These are phyloP conservation scores for Coleophora deauratella DNA, from an alignment of 2,888 invertebrate species.

Conservation along the genomic window DNA sequence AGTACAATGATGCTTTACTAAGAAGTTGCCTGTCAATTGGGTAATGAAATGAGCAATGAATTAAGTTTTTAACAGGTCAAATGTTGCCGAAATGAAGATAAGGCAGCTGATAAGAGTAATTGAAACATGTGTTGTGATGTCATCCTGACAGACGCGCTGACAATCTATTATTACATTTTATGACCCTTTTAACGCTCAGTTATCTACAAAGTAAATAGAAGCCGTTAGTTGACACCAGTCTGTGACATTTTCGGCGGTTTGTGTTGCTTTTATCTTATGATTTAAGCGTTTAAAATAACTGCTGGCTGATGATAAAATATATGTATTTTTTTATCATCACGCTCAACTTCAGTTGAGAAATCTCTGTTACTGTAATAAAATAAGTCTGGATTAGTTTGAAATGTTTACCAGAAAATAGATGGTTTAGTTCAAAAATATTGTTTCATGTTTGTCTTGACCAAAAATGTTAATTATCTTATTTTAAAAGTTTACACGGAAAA, in stretches of 20 bases:
- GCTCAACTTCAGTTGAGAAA: too few species aligned
- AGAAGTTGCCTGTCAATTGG: background rate
- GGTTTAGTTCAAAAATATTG: too few species aligned
- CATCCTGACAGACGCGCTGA: constrained; percentile 24
- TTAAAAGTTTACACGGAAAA: too few species aligned
- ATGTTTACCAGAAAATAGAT: too few species aligned
- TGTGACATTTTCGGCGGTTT: constrained; percentile 28
- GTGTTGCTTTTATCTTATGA: constrained; percentile 3
- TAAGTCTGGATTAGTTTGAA: too few species aligned
- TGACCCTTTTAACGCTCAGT: constrained; percentile 37
- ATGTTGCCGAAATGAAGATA: constrained; percentile 34
- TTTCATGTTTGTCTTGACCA: too few species aligned
- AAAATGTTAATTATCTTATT: too few species aligned
- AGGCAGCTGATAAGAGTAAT: constrained; percentile 52
- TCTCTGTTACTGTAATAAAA: too few species aligned
- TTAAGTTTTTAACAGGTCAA: constrained; percentile 1
- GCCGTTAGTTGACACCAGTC: constrained; percentile 57
- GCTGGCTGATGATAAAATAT: too few species aligned
- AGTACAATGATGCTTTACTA: constrained; percentile 1
- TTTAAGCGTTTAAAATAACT: background rate
- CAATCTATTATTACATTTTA: constrained; percentile 26
- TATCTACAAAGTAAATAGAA: constrained; percentile 40
- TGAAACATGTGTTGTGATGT: constrained; percentile 62
- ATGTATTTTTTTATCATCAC: too few species aligned
- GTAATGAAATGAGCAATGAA: background rate